phyloP scores from a whole-genome alignment of 2,888 invertebrate genomes.

The Acanthopleura granulata region DNA sequence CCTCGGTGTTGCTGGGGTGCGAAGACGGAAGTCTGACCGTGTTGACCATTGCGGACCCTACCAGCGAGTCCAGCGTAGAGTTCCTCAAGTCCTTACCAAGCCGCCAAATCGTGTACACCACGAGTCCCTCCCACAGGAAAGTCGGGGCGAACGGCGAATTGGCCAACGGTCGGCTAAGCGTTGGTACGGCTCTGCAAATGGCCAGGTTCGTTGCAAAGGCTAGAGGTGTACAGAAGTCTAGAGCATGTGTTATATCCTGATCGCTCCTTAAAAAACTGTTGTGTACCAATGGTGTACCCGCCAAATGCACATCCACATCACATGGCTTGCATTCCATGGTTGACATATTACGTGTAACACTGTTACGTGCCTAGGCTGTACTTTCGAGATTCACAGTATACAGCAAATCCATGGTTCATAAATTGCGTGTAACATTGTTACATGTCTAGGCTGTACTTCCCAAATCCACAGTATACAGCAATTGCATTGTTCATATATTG shows the following conservation, averaged over 20 bases:
- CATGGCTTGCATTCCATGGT: no score
- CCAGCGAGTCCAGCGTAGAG: constrained; percentile 52
- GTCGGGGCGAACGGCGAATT: constrained; percentile 41
- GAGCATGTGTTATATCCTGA: constrained; percentile 59
- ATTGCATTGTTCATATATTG: no score
- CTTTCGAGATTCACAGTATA: no score
- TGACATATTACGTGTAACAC: no score
- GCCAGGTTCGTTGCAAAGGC: constrained; percentile 64
- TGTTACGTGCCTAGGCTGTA: no score
- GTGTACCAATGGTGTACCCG: no score
- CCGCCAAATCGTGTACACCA: constrained; percentile 39
- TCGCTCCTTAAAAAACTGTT: neutral
- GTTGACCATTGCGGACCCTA: constrained; percentile 81
- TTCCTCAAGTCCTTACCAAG: constrained; percentile 57
- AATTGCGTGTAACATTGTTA: no score
- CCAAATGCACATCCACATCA: no score
- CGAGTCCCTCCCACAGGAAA: constrained; percentile 29
- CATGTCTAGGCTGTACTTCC: no score
- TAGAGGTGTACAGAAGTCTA: constrained; percentile 58
- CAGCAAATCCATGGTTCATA: no score
- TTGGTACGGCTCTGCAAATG: constrained; percentile 62
- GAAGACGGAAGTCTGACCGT: constrained; percentile 94
- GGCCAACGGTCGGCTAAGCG: constrained; percentile 47
- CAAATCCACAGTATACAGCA: no score
- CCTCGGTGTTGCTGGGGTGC: constrained; percentile 81